Base-by-base conservation (phyloP, 1,140 invertebrate genomes). In the Tetramorium alpestre region DNA sequence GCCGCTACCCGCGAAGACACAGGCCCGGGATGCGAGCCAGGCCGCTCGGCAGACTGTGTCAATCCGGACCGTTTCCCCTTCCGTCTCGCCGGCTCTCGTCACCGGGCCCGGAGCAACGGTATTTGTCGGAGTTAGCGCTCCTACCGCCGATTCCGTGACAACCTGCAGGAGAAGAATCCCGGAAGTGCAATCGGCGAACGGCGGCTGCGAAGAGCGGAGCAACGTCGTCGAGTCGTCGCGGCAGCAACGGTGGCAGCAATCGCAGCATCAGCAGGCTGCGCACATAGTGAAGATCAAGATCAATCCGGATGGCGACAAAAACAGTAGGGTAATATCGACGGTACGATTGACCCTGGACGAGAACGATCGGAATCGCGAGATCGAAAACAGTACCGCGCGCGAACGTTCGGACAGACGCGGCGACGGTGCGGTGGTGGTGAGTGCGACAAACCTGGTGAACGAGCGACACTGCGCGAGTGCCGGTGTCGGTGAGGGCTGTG, bases 211-310 rank as follows among this genome's bases (percentile, higher is more conserved):
- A 93, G 94, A 93, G 94, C 95, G 94, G 95, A 90, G 93, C 92
- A 93, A 93, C 94, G 92, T 94, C 91, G 94, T 94, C 90, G 88
- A 94, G 91, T 87, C 92, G n/a, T 64, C 49, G 49, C 70, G 82
- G 38, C 94, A 94, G 87, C 95, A 94, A 75, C 62, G 89, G 69
- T 84, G 69, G 54, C 88, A 92, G 64, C 91, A 86, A 2, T 87
- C 95, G 92, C 85, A 86, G 5, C 78, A 88, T 49, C 92, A 92
- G 75, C 89, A 92, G 67, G 84, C 91, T 25, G 93, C 94, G 16
- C 96, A 97, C 93, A 96, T 97, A 85, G 97, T 97, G 58, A 97
- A 97, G 85, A 97, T 97, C 92, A 96, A 96, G 92, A 97, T 97
- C 91, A 97, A 96, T 92, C 96, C 97, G 10, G 95, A 96, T 85